Percentiles rank a stretch among this genome's conserved stretches.
These are phyloP conservation scores for Emydoidea blandingii DNA, from an alignment of 2,797 vertebrate species.

Conservation along the genomic window DNA sequence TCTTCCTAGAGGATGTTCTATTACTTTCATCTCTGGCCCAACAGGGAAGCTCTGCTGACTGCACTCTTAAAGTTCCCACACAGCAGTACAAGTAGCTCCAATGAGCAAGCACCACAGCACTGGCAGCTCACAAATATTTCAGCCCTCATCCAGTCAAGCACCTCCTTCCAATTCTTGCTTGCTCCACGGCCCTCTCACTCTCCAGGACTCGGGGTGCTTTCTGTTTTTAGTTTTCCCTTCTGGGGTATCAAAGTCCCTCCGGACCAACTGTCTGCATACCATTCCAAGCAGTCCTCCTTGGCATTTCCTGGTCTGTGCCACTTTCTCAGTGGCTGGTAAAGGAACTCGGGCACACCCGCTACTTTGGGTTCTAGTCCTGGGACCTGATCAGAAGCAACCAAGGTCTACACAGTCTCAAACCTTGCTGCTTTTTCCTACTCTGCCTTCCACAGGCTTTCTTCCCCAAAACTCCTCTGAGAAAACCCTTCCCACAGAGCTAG, in stretches of 20 bases:
- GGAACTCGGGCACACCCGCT: background rate
- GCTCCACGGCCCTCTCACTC: background rate
- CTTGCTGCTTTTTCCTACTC: background rate
- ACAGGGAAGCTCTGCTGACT: background rate
- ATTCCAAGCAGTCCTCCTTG: background rate
- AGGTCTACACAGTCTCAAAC: background rate
- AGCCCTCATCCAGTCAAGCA: background rate
- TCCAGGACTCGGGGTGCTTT: background rate
- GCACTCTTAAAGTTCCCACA: background rate
- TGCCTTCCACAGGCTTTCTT: background rate
- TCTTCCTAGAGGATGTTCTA: background rate
- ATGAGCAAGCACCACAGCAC: background rate
- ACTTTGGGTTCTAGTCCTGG: background rate
- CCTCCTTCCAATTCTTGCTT: background rate
- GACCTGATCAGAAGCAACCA: background rate
- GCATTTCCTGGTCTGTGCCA: background rate
- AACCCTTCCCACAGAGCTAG: background rate
- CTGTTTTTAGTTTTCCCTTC: background rate
- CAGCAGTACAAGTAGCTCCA: background rate
- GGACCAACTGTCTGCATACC: background rate
- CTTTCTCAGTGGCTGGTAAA: background rate
- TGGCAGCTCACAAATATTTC: background rate
- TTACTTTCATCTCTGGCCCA: background rate
- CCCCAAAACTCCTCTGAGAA: background rate
- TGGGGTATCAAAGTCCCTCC: background rate